These are phyloP conservation scores for Phengaris arion DNA, from an alignment of 2,888 invertebrate genomes.

Conservation along the genomic window DNA sequence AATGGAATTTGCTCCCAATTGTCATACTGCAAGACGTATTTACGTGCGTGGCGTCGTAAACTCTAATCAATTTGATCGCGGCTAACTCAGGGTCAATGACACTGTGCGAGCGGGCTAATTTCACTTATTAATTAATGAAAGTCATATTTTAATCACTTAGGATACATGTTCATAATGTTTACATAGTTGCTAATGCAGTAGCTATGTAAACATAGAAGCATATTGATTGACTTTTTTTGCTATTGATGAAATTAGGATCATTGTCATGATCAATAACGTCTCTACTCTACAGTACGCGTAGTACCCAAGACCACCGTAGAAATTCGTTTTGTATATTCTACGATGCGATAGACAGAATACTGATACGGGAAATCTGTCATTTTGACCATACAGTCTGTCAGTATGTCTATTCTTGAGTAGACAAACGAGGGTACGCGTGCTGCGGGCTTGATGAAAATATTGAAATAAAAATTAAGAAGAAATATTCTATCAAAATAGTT, in stretches of 20 bases:
- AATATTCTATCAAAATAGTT: no score
- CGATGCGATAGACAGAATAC: no score
- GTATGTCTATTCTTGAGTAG: no score
- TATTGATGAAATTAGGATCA: not conserved
- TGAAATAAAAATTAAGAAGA: no score
- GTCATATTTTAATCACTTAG: constrained; percentile 6
- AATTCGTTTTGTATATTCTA: no score
- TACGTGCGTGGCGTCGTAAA: constrained; percentile 67
- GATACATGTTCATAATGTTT: not conserved
- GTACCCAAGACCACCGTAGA: no score
- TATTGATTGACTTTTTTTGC: not conserved
- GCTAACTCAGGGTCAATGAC: constrained; percentile 58
- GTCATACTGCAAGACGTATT: constrained; percentile 61
- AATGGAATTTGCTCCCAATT: constrained; percentile 21
- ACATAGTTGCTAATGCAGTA: not conserved
- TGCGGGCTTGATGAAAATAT: no score
- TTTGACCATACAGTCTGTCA: not conserved
- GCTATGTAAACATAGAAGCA: not conserved
- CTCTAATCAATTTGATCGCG: constrained; percentile 69
- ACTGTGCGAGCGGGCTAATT: constrained; percentile 10
- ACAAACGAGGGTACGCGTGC: no score
- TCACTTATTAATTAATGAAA: constrained; percentile 3
- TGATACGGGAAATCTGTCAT: no score
- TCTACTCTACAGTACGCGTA: no score
- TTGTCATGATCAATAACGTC: no score